Conservation (phyloP, 2,113 vertebrate genomes). For the Trinectes maculatus region DNA sequence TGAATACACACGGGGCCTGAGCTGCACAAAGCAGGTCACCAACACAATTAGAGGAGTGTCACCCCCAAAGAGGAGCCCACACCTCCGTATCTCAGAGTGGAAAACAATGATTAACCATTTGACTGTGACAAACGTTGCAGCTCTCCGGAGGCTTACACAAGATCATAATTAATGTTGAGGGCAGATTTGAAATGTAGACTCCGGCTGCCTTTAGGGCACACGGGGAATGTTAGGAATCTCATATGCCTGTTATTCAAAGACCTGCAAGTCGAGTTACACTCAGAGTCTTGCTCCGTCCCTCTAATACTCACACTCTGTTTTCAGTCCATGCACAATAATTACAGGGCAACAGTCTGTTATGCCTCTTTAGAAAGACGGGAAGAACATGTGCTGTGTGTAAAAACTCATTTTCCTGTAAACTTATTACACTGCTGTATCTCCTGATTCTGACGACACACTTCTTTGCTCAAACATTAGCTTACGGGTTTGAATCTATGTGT, state of each 20-base stretch:
- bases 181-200: slow-evolving; percentile 54
- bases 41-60: slow-evolving; percentile 20
- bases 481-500: background rate
- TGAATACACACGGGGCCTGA: background rate
- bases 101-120: slow-evolving; percentile 61
- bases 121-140: slow-evolving; percentile 67
- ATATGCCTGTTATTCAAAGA: slow-evolving; percentile 47
- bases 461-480: background rate
- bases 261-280: slow-evolving; percentile 38
- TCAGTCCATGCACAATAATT: slow-evolving; percentile 40
- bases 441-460: background rate
- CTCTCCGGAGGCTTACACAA: slow-evolving; percentile 54
- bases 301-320: slow-evolving; percentile 23
- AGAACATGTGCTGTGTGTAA: background rate
- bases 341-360: background rate
- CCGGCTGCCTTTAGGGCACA: slow-evolving; percentile 45
- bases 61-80: slow-evolving; percentile 16
- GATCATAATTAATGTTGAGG: slow-evolving; percentile 62
- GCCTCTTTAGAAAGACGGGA: background rate
- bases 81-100: slow-evolving; percentile 10
- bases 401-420: slow-evolving; percentile 15
- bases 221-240: slow-evolving; percentile 62
- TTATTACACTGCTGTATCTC: background rate
- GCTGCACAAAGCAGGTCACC: background rate
- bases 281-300: slow-evolving; percentile 7